Base-by-base conservation (phyloP, 2,113 vertebrate species). In the Platichthys flesus region DNA sequence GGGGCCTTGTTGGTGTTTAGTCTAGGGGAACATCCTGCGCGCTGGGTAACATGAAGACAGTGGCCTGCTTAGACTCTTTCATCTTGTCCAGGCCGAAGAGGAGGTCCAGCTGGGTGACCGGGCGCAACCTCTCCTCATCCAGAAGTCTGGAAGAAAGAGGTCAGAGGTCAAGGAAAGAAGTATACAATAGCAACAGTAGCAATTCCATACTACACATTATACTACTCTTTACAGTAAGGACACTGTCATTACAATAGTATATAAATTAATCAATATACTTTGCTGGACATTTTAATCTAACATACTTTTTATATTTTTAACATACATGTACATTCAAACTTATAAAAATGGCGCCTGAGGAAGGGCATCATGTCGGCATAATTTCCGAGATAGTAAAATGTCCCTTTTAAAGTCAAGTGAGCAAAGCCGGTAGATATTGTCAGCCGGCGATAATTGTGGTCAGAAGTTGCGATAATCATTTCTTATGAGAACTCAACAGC, bases 11-110 rank as follows among this genome's bases (percentile, higher is more conserved):
- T 21, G 45, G n/a, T 0, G 35, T 67, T 91, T 81, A 96, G 90
- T 95, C 90, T 83, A 95, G 82, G 1, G 90, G 81, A 70, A 93
- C 85, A 42, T 94, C 93, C 2, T 81, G 26, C 40, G 86, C 75
- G 10, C 45, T 54, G 65, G 86, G 76, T 28, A 67, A 51, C 81
- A 78, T 72, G 23, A 56, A 69, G 28, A 49, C 83, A 7, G 93
- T 91, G 45, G 88, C 94, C 40, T 52, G 88, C 77, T 93, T 95
- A 3, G 95, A 93, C 45, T 95, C 94, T 63, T 82, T 93, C 95
- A 96, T 95, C 86, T 95, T 96, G 76, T 95, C 94, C 61, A 95
- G 82, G 42, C 94, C 94, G 4, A 96, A 93, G 49, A 94, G 86
- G 52, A 96, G 91, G 83, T 95, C 94, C 59, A 95, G 88, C 78